Percentiles rank a stretch among this genome's conserved stretches.
Conservation (phyloP, 1,140 invertebrate genomes). For the Teleopsis dalmanni region DNA sequence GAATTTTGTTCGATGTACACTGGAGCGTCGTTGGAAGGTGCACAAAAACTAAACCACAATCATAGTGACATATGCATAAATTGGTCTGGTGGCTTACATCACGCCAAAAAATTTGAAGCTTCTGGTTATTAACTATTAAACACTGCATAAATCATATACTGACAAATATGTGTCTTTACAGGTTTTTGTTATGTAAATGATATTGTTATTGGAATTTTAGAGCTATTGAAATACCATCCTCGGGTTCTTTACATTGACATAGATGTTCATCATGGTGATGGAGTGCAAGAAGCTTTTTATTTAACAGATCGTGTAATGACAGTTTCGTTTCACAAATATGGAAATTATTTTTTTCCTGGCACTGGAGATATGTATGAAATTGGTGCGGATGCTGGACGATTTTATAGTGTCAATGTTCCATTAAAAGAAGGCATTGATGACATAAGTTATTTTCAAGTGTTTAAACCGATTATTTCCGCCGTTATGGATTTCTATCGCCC, state of each 20-base stretch:
- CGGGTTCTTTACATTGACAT: conserved; percentile 98
- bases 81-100: conserved; percentile 98
- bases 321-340: conserved; percentile 98
- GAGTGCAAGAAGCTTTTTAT: conserved; percentile 99
- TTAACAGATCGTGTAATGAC: conserved; percentile 98
- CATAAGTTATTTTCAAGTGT: conserved; percentile 83
- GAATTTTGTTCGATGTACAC: conserved; percentile 99
- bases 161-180: not conserved
- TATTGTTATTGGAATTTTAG: conserved; percentile 96
- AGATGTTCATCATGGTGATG: conserved; percentile 99
- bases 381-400: conserved; percentile 83
- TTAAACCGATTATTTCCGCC: conserved; percentile 86
- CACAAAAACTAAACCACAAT: conserved; percentile 88
- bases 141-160: not conserved
- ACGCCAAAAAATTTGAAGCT: conserved; percentile 99
- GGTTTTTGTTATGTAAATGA: conserved; percentile 64
- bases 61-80: conserved; percentile 97
- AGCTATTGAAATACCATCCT: conserved; percentile 90
- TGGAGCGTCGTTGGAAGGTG: conserved; percentile 90
- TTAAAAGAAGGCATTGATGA: conserved; percentile 96
- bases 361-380: conserved; percentile 99
- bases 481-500: conserved; percentile 97
- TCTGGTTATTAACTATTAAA: conserved; percentile 50
- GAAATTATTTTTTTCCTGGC: conserved; percentile 96
- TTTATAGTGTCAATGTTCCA: conserved; percentile 96